A percentile compares a stretch with the other conserved stretches of the same genome.
Conservation (phyloP, 2,113 vertebrate genomes). For the Lethenteron reissneri region DNA sequence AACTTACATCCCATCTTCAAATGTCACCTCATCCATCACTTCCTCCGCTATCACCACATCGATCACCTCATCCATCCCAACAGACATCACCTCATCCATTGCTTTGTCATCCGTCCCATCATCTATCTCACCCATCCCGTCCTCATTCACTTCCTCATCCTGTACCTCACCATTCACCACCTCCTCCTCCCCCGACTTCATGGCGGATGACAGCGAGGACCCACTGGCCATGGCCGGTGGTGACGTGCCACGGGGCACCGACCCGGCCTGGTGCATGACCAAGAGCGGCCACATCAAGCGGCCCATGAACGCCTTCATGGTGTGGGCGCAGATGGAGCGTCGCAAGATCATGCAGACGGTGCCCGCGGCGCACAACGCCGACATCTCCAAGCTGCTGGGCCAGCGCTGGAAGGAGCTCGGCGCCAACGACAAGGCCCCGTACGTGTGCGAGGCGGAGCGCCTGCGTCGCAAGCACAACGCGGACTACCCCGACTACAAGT, state of each 20-base stretch:
- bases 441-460: slow-evolving; percentile 82
- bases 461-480: slow-evolving; percentile 98
- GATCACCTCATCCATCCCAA: too few species aligned
- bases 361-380: slow-evolving; percentile 96
- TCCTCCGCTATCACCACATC: too few species aligned
- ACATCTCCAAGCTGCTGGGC: slow-evolving; percentile 90
- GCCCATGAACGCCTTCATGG: slow-evolving; percentile 98
- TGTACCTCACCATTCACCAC: too few species aligned
- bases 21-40: too few species aligned
- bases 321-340: slow-evolving; percentile 95
- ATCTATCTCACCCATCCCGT: too few species aligned
- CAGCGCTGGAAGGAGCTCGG: slow-evolving; percentile 97
- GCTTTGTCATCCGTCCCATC: too few species aligned
- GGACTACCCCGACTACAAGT: slow-evolving; percentile 96
- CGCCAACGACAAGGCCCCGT: slow-evolving; percentile 89
- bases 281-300: slow-evolving; percentile 92
- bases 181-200: too few species aligned
- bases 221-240: slow-evolving; percentile 32
- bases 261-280: slow-evolving; percentile 97
- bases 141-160: too few species aligned
- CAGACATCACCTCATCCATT: too few species aligned
- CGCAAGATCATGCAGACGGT: slow-evolving; percentile 99
- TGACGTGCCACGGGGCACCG: slow-evolving; percentile 36
- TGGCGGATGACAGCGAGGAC: too few species aligned
- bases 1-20: too few species aligned